A percentile compares a stretch with the other conserved stretches of the same genome.
phyloP scores from a whole-genome alignment of 2,797 vertebrate species.

The Hybognathus amarus region DNA sequence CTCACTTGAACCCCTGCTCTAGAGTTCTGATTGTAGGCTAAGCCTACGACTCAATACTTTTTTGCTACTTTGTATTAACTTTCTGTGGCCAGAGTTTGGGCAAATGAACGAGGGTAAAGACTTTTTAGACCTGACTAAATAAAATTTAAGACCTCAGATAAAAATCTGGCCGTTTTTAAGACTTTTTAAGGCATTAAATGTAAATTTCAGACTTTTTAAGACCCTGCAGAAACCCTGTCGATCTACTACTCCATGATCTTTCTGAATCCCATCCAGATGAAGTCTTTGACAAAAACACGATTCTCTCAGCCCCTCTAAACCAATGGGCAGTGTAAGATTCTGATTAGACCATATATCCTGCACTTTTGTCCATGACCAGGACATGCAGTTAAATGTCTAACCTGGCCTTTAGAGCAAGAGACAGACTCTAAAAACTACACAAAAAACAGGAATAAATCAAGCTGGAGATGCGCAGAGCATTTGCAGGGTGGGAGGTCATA shows the following conservation, averaged over 20 bases:
- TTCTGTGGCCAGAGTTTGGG: too few species aligned
- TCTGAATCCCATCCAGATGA: not conserved
- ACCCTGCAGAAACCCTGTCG: too few species aligned
- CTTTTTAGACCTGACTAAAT: too few species aligned
- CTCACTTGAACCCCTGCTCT: too few species aligned
- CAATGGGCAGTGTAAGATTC: not conserved
- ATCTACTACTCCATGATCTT: not conserved
- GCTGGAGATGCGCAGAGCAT: conserved; percentile 20
- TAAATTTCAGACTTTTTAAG: too few species aligned
- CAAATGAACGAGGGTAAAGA: too few species aligned
- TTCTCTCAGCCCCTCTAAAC: not conserved
- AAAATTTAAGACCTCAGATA: too few species aligned
- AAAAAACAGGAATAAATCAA: conserved; percentile 41
- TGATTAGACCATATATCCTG: conserved; percentile 2
- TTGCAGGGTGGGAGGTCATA: conserved; percentile 36
- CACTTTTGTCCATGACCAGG: not conserved
- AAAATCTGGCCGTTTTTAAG: too few species aligned
- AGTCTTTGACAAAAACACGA: not conserved
- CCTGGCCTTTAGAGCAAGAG: not conserved
- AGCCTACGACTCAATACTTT: too few species aligned
- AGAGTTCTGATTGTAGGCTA: too few species aligned
- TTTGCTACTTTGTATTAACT: too few species aligned
- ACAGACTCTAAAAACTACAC: not conserved
- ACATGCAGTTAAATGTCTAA: not conserved
- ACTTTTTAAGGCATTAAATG: too few species aligned